phyloP scores from a whole-genome alignment of 2,797 vertebrate genomes.

The Mionectes olivaceus region DNA sequence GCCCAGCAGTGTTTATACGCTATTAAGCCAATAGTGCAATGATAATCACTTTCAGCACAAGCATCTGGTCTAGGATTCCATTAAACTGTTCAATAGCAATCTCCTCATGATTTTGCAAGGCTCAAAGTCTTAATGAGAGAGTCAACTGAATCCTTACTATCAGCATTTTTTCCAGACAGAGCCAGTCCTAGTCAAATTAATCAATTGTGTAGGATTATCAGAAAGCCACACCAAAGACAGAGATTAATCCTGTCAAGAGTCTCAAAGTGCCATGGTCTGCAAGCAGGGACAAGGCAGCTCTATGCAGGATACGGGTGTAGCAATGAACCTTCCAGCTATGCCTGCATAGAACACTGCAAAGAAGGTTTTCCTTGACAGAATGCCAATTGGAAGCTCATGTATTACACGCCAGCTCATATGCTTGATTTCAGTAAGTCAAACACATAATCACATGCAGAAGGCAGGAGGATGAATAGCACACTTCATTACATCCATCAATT shows the following conservation, averaged over 20 bases:
- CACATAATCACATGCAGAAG: background rate
- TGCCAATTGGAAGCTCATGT: background rate
- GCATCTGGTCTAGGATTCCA: constrained; percentile 46
- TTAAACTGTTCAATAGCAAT: constrained; percentile 12
- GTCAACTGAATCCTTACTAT: constrained; percentile 14
- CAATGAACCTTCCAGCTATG: background rate
- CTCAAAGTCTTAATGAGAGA: constrained; percentile 41
- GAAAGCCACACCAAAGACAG: background rate
- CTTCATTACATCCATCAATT: background rate
- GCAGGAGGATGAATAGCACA: background rate
- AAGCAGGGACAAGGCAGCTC: background rate
- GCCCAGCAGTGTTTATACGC: background rate
- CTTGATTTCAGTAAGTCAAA: background rate
- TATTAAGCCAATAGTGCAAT: constrained; percentile 5
- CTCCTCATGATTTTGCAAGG: constrained; percentile 18
- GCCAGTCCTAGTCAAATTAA: constrained; percentile 13
- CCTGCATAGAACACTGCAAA: accelerated
- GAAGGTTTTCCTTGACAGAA: background rate
- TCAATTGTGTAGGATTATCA: constrained; percentile 1
- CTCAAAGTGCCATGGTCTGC: background rate
- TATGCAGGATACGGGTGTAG: background rate
- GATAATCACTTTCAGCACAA: background rate
- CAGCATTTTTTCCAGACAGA: constrained; percentile 14
- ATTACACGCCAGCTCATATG: background rate
- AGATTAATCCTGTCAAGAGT: background rate